Conservation (phyloP, 37 sponge, comb jelly and placozoan genomes). For the Halichondria panicea region DNA sequence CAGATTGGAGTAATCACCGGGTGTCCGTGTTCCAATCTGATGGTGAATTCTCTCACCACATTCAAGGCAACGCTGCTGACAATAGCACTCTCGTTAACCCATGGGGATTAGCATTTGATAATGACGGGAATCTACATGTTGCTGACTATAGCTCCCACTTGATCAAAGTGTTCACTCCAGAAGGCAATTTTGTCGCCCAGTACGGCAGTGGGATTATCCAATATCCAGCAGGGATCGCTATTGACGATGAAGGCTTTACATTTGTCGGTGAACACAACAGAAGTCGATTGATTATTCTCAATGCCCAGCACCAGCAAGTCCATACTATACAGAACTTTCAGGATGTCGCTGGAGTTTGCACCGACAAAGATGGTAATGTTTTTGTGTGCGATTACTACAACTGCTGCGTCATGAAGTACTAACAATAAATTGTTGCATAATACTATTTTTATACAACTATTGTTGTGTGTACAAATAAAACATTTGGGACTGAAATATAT, state of each 20-base stretch:
- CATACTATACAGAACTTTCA: background rate
- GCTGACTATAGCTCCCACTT: slow-evolving; percentile 3
- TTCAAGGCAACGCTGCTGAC: too few species aligned
- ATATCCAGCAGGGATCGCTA: slow-evolving; percentile 22
- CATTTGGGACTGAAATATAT: too few species aligned
- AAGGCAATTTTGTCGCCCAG: slow-evolving; percentile 1
- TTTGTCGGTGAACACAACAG: background rate
- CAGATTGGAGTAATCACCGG: slow-evolving; percentile 28
- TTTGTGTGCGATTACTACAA: background rate
- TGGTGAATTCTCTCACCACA: slow-evolving; percentile 18
- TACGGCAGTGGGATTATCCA: slow-evolving; percentile 15
- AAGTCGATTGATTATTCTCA: slow-evolving; percentile 6
- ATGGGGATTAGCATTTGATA: slow-evolving; percentile 35
- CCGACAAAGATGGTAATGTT: slow-evolving; percentile 24
- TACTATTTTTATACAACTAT: too few species aligned
- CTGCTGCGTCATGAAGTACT: slow-evolving; percentile 5
- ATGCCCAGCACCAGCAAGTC: background rate
- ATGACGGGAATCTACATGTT: slow-evolving; percentile 19
- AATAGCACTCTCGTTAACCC: slow-evolving; percentile 10
- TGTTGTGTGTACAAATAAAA: too few species aligned
- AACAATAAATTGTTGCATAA: too few species aligned
- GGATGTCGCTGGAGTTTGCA: background rate
- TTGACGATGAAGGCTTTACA: slow-evolving; percentile 28
- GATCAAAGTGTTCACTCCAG: slow-evolving; percentile 34
- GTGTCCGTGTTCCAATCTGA: slow-evolving; percentile 33